Evolutionary conservation across 1,140 invertebrate genomes (phyloP).

Genomic region (Drosophila parvula): DNA sequence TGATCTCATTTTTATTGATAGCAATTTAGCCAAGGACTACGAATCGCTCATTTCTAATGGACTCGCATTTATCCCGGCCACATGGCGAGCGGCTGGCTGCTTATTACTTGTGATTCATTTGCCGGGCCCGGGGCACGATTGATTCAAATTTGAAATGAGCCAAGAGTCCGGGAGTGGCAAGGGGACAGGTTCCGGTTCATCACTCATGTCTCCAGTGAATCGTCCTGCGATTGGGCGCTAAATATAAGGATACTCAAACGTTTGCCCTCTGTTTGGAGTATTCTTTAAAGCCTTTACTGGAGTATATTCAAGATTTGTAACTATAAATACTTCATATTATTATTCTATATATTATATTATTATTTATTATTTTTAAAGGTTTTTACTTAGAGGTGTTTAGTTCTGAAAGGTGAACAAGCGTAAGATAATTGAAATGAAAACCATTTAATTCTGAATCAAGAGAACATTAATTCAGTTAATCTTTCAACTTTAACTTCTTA

Average conservation of each 20-base stretch:
- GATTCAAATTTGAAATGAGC: constrained; percentile 53
- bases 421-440: too few species aligned
- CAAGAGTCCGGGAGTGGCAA: neutral
- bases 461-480: too few species aligned
- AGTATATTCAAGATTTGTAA: too few species aligned
- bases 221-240: neutral
- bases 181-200: neutral
- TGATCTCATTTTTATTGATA: constrained; percentile 65
- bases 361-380: too few species aligned
- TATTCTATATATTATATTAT: too few species aligned
- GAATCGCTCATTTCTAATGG: constrained; percentile 68
- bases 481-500: too few species aligned
- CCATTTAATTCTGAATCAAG: too few species aligned
- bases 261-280: neutral
- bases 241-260: neutral
- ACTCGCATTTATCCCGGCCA: constrained; percentile 51
- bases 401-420: too few species aligned
- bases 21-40: constrained; percentile 65
- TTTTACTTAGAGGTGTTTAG: too few species aligned
- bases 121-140: constrained; percentile 9
- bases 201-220: neutral
- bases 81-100: constrained; percentile 21
- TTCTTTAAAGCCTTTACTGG: neutral
- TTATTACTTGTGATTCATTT: constrained; percentile 51
- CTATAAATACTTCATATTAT: too few species aligned